A percentile compares a stretch with the other conserved stretches of the same genome.
These are phyloP conservation scores for Clarias gariepinus DNA, from an alignment of 2,113 vertebrate species.

Conservation along the genomic window DNA sequence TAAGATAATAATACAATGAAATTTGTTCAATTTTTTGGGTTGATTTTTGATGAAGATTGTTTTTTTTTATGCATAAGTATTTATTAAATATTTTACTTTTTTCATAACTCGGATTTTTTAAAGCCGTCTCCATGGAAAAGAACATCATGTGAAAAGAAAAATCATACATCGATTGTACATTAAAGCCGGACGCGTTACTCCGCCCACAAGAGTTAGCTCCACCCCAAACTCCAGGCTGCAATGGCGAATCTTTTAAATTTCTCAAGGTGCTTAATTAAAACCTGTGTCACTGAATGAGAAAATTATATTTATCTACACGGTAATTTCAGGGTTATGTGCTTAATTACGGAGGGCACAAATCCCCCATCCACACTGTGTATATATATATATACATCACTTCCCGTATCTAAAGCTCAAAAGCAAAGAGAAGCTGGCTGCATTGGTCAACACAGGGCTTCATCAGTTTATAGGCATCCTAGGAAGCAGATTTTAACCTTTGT, in stretches of 20 bases:
- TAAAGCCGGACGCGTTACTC: background rate
- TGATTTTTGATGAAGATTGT: too few relatives aligned
- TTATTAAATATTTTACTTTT: background rate
- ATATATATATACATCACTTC: background rate
- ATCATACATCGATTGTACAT: background rate
- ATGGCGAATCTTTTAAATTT: background rate
- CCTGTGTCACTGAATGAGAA: background rate
- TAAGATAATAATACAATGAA: background rate
- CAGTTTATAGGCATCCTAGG: background rate
- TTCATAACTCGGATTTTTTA: background rate
- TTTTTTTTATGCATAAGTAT: too few relatives aligned
- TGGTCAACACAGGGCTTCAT: background rate
- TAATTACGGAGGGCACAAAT: background rate
- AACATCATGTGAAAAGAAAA: background rate
- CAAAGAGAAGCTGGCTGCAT: background rate
- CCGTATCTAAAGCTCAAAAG: background rate
- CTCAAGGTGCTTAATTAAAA: background rate
- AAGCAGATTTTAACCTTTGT: background rate
- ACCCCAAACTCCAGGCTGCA: background rate
- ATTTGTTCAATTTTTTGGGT: background rate
- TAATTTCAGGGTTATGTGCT: background rate
- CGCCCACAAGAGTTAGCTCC: background rate
- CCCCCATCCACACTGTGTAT: background rate
- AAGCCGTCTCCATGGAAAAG: background rate
- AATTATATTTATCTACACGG: background rate